Conservation (phyloP, 2,888 invertebrate genomes). For the Empis livida region DNA sequence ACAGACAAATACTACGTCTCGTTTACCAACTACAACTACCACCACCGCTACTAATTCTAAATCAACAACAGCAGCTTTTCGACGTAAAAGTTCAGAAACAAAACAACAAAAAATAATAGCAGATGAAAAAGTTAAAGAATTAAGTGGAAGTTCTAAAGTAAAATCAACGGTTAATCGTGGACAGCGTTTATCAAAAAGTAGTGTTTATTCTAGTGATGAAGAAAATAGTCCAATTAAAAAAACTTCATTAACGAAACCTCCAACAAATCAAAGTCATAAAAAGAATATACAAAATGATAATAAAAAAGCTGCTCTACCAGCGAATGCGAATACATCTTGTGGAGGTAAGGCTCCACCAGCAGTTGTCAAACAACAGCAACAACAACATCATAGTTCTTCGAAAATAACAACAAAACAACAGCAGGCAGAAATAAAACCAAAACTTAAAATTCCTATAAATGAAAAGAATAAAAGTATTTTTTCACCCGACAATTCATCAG, state of each 20-base stretch:
- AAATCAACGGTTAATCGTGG: conserved; percentile 19
- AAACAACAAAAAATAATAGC: conserved; percentile 12
- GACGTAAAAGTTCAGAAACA: conserved; percentile 19
- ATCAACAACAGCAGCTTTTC: conserved; percentile 10
- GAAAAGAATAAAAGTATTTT: conserved; percentile 65
- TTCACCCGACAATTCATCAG: conserved; percentile 66
- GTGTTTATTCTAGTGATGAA: conserved; percentile 49
- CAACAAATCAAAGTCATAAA: neutral
- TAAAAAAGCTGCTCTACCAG: conserved; percentile 3
- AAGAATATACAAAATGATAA: conserved; percentile 19
- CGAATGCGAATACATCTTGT: conserved; percentile 21
- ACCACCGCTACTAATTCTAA: conserved; percentile 14
- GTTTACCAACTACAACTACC: conserved; percentile 26
- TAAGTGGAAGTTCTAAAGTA: conserved; percentile 16
- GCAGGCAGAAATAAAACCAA: conserved; percentile 9
- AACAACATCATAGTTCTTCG: conserved; percentile 23
- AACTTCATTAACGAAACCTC: neutral
- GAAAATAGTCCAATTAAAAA: conserved; percentile 18
- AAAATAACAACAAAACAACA: neutral
- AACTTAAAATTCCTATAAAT: no score
- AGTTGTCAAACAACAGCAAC: conserved; percentile 20
- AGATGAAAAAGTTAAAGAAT: conserved; percentile 18
- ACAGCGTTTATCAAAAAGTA: conserved; percentile 35
- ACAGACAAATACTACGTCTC: conserved; percentile 18
- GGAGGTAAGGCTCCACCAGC: conserved; percentile 36